phyloP scores from a whole-genome alignment of 1,140 invertebrate species.

The Drosophila ironensis region DNA sequence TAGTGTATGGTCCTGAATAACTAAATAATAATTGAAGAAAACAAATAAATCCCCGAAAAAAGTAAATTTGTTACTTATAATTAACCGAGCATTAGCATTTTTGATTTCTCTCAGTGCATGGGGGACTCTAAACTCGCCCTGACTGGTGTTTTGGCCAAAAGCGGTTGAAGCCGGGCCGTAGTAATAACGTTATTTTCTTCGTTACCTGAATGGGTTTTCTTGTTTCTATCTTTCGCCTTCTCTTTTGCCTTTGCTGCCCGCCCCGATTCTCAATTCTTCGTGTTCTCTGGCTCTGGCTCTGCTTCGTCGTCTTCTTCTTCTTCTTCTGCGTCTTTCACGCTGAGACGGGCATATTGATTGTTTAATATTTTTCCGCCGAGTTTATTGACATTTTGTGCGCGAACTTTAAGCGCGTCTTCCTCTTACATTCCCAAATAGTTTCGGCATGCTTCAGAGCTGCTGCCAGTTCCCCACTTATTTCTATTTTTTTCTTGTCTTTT shows the following conservation, averaged over 20 bases:
- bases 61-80: too few species aligned
- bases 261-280: too few species aligned
- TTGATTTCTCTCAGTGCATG: neutral
- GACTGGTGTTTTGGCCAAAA: slow-evolving; percentile 25
- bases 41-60: too few species aligned
- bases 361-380: slow-evolving; percentile 62
- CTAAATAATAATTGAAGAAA: too few species aligned
- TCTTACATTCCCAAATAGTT: slow-evolving; percentile 41
- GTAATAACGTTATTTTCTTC: slow-evolving; percentile 40
- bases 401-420: slow-evolving; percentile 22
- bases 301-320: slow-evolving; percentile 40
- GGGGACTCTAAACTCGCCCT: neutral
- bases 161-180: slow-evolving; percentile 12
- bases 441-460: slow-evolving; percentile 46
- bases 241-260: too few species aligned
- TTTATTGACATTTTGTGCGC: slow-evolving; percentile 73
- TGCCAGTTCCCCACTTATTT: neutral
- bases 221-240: slow-evolving; percentile 37
- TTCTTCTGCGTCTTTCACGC: slow-evolving; percentile 30
- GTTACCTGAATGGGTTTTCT: slow-evolving; percentile 29
- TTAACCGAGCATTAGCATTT: neutral
- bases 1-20: too few species aligned
- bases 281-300: slow-evolving; percentile 37
- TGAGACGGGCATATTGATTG: slow-evolving; percentile 54
- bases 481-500: too few species aligned